Conservation (phyloP, 1,140 invertebrate genomes). For the Brachionus calyciflorus region DNA sequence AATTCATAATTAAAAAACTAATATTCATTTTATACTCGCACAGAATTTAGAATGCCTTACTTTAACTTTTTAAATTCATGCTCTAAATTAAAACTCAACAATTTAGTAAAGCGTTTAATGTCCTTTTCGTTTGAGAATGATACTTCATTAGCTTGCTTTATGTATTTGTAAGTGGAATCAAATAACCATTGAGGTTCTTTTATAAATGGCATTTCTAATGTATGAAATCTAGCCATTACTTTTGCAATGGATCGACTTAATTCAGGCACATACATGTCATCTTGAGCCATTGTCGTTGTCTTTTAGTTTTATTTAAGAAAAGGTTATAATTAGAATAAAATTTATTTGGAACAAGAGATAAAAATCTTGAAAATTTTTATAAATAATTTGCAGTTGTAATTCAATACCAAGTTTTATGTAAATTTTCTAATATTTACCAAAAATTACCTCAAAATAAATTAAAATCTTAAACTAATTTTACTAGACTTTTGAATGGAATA, state of each 20-base stretch:
- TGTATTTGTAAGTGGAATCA: slow-evolving; percentile 70
- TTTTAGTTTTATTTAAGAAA: background rate
- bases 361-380: too few relatives aligned
- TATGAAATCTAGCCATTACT: slow-evolving; percentile 85
- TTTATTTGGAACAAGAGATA: too few relatives aligned
- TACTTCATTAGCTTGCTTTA: slow-evolving; percentile 23
- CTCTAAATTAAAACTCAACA: slow-evolving; percentile 3
- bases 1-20: too few relatives aligned
- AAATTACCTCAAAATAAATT: too few relatives aligned
- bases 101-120: background rate
- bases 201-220: slow-evolving; percentile 83
- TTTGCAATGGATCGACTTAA: slow-evolving; percentile 68
- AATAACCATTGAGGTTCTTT: slow-evolving; percentile 90
- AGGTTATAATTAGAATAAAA: slow-evolving; percentile 63
- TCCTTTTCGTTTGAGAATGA: background rate
- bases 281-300: slow-evolving; percentile 20
- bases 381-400: too few relatives aligned
- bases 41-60: background rate
- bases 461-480: too few relatives aligned
- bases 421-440: too few relatives aligned
- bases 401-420: too few relatives aligned
- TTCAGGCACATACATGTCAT: slow-evolving; percentile 34
- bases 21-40: too few relatives aligned
- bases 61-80: slow-evolving; percentile 22
- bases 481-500: too few relatives aligned